phyloP scores from a whole-genome alignment of 53 echinoderm and acorn worm species.

The Arbacia lixula region DNA sequence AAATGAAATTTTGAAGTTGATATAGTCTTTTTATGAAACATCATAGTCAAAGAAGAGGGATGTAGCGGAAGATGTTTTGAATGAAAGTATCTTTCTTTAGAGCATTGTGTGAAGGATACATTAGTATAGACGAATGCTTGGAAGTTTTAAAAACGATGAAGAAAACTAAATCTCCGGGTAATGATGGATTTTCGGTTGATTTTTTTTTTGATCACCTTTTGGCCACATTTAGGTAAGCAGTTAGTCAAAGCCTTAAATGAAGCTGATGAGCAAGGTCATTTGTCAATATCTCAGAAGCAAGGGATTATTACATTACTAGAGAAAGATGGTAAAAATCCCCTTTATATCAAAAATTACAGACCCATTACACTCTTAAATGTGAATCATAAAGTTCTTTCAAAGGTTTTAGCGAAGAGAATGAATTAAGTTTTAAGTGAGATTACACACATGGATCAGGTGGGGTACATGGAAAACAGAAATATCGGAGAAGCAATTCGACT shows the following conservation, averaged over 20 bases:
- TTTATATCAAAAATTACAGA: neutral
- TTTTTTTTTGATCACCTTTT: no score
- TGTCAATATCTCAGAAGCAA: neutral
- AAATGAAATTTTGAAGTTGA: no score
- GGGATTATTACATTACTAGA: neutral
- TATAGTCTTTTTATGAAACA: no score
- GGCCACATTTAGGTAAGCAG: no score
- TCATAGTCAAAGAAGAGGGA: no score
- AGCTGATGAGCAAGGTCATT: neutral
- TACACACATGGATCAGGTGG: neutral
- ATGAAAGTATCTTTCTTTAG: no score
- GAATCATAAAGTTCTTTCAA: neutral
- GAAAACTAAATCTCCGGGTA: no score
- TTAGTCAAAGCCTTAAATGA: neutral
- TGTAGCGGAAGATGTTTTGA: no score
- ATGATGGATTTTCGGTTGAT: no score
- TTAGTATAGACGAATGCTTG: no score
- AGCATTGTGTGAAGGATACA: no score
- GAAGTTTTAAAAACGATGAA: no score
- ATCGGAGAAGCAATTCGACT: neutral
- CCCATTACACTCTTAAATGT: constrained; percentile 1
- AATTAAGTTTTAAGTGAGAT: neutral
- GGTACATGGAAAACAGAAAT: neutral
- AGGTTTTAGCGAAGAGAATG: neutral
- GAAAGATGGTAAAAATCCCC: neutral